Evolutionary conservation across 2,797 vertebrate genomes (phyloP), one percentile per base, ranked within the genome.

Genomic region (Crenuchus spilurus): DNA sequence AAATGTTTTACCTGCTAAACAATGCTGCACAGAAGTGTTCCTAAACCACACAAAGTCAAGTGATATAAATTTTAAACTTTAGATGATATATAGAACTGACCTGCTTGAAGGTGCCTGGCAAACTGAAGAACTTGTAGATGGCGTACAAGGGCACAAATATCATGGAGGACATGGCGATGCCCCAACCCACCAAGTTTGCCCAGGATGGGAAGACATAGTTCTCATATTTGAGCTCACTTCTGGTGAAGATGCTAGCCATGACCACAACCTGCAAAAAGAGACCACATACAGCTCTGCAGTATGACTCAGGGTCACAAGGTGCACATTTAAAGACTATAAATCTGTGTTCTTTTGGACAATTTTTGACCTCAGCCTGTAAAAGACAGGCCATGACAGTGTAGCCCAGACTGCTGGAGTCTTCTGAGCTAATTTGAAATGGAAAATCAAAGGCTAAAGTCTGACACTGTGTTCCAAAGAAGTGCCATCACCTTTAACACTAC

Each of bases 111-210:
- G 94, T 96, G 76, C 97, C 97, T 55, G 83, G 87, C 5, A 91
- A 44, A 48, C 84, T 95, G 82, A 92, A 72, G 85, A 98, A 95
- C 87, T 98, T 99, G 85, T 98, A 99, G 55, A 98, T 68, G 67
- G 94, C 89, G 6, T 98, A 99, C 77, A 85, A 35, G 0, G 98
- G 98, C 42, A 99, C 98, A 42, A 94, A 93, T 26, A 94, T 72
- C 96, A 99, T 99, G 16, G 98, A 99, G 37, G 98, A 99, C 75
- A 97, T 83, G 2, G 97, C 96, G 28, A 99, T 90, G 51, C 88
- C 88, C 98, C 98, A 99, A 72, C 98, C 97, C 1, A 98, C 75
- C 20, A 91, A 68, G 71, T 96, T 96, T 74, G 97, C 88, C 98
- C 97, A 98, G 8, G 78, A 1, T 4, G 97, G 97, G 86, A 97